A percentile compares a stretch with the other conserved stretches of the same genome.
Evolutionary conservation across 2,797 vertebrate species (phyloP).

Genomic region (Fistularia tabacaria): DNA sequence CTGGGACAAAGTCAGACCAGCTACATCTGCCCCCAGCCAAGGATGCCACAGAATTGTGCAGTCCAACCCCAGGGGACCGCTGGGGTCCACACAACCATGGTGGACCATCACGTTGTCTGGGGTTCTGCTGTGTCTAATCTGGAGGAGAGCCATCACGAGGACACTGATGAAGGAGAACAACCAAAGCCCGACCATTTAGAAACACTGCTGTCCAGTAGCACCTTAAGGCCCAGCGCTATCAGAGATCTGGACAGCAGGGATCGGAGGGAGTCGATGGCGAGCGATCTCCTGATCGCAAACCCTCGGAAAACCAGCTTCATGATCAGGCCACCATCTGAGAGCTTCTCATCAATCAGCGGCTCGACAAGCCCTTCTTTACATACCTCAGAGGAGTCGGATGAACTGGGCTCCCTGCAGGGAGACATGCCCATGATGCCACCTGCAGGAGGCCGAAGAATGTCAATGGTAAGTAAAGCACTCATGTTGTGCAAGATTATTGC

Average conservation of each 20-base stretch:
- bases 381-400: conserved; percentile 76
- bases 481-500: not conserved
- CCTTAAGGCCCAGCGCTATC: conserved; percentile 50
- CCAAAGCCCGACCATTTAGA: conserved; percentile 49
- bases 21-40: conserved; percentile 52
- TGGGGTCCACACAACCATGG: conserved; percentile 21
- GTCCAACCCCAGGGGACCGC: conserved; percentile 32
- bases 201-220: conserved; percentile 39
- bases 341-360: conserved; percentile 71
- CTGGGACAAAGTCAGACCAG: conserved; percentile 44
- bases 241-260: conserved; percentile 65
- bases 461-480: conserved; percentile 82
- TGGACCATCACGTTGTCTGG: conserved; percentile 46
- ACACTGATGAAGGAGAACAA: conserved; percentile 54
- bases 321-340: conserved; percentile 79
- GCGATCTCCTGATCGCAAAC: conserved; percentile 62
- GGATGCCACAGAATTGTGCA: conserved; percentile 45
- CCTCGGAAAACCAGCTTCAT: conserved; percentile 82
- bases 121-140: conserved; percentile 23
- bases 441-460: conserved; percentile 77
- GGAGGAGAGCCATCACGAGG: conserved; percentile 25
- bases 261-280: conserved; percentile 70
- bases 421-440: conserved; percentile 76
- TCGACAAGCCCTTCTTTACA: conserved; percentile 75
- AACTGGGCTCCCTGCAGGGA: conserved; percentile 71